These are phyloP conservation scores for Rhinoderma darwinii DNA, from an alignment of 2,113 vertebrate genomes.

Conservation along the genomic window DNA sequence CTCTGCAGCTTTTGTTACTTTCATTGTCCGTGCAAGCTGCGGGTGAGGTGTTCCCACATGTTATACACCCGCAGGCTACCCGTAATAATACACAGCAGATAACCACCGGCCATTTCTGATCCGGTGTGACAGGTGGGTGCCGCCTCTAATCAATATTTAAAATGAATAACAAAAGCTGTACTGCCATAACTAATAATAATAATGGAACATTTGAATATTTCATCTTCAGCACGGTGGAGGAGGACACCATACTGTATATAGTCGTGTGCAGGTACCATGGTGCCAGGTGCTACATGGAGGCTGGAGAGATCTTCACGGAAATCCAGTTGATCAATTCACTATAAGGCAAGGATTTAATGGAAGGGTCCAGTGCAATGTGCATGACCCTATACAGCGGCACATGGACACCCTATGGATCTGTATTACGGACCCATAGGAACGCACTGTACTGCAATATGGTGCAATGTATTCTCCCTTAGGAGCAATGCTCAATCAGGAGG, in stretches of 20 bases:
- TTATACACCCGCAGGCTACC: conserved; percentile 7
- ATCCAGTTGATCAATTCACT: not conserved
- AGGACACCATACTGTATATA: too few relatives aligned
- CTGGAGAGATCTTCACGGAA: not conserved
- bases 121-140: not conserved
- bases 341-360: too few relatives aligned
- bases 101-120: not conserved
- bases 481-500: too few relatives aligned
- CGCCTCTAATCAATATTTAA: conserved; percentile 3
- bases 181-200: not conserved
- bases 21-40: not conserved
- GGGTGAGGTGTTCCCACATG: not conserved
- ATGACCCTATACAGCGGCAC: too few relatives aligned
- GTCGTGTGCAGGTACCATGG: not conserved
- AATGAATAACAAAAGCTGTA: not conserved
- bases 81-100: not conserved
- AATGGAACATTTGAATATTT: not conserved
- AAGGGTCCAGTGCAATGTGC: too few relatives aligned
- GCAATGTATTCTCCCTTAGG: too few relatives aligned
- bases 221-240: not conserved
- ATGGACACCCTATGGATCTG: too few relatives aligned
- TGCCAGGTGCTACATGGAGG: not conserved
- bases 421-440: too few relatives aligned
- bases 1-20: not conserved
- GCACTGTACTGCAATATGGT: too few relatives aligned